Evolutionary conservation across 2,797 vertebrate genomes (phyloP).

Genomic region (Bufotes viridis): DNA sequence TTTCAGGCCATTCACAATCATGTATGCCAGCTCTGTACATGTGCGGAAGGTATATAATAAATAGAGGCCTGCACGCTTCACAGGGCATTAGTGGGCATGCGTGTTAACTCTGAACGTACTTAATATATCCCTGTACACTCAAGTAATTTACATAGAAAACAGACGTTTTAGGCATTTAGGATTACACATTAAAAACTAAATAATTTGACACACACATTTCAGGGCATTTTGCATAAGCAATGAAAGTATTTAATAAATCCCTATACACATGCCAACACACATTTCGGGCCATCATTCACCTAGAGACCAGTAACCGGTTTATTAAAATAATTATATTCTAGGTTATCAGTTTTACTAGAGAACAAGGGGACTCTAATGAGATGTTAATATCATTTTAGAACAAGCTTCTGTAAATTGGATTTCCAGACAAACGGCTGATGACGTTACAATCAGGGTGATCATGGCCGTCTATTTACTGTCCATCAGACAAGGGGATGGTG

Average conservation of each 20-base stretch:
- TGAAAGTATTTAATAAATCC: background rate
- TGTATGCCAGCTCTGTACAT: too few species aligned
- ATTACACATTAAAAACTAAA: too few species aligned
- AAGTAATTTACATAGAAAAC: too few species aligned
- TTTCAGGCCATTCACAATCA: too few species aligned
- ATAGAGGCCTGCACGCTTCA: too few species aligned
- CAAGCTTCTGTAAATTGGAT: background rate
- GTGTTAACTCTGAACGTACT: too few species aligned
- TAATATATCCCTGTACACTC: too few species aligned
- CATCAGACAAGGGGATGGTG: background rate
- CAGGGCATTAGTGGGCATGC: too few species aligned
- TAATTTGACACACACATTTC: background rate
- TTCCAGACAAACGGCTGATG: background rate
- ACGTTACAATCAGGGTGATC: background rate
- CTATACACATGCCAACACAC: background rate
- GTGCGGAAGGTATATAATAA: too few species aligned
- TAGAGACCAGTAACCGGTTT: background rate
- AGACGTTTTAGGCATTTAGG: too few species aligned
- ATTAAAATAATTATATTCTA: background rate
- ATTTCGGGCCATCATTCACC: background rate
- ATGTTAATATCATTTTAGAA: conserved; percentile 11
- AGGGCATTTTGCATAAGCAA: background rate
- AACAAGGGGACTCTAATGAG: background rate
- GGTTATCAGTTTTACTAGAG: background rate
- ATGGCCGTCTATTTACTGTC: background rate